Evolutionary conservation across 2,888 invertebrate species (phyloP).

Genomic region (Drosophila longiperda): DNA sequence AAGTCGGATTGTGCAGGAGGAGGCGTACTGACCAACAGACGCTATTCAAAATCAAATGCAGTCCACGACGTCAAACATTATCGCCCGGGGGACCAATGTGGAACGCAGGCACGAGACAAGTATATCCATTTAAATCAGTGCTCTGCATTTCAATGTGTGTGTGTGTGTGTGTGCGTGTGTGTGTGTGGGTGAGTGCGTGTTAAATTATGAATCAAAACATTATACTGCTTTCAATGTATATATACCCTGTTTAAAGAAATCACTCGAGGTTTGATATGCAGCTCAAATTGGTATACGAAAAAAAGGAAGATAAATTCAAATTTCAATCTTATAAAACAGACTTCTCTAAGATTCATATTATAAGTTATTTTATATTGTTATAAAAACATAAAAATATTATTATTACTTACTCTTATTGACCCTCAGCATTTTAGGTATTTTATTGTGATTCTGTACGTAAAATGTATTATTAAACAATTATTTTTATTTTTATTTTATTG

Average conservation of each 20-base stretch:
- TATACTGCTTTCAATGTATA: background rate
- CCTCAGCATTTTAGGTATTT: background rate
- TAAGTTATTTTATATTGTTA: background rate
- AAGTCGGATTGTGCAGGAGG: background rate
- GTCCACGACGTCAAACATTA: conserved; percentile 6
- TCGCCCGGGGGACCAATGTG: conserved; percentile 14
- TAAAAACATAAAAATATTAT: background rate
- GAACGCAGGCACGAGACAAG: conserved; percentile 1
- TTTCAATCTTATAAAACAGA: background rate
- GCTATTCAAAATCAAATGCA: conserved; percentile 32
- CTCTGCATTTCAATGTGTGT: conserved; percentile 4
- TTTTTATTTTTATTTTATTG: no score
- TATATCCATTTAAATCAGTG: conserved; percentile 7
- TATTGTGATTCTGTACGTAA: background rate
- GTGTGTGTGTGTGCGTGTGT: background rate
- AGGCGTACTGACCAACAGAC: conserved; percentile 28
- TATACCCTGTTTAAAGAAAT: background rate
- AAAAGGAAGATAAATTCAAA: background rate
- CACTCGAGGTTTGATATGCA: background rate
- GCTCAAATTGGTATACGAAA: background rate
- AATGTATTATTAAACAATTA: background rate
- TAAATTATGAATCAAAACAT: background rate
- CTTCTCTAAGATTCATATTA: background rate
- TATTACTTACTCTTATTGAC: background rate
- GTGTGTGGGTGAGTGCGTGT: background rate